Conservation (phyloP, 2,888 invertebrate species). For the Aphelenchoides bicaudatus region DNA sequence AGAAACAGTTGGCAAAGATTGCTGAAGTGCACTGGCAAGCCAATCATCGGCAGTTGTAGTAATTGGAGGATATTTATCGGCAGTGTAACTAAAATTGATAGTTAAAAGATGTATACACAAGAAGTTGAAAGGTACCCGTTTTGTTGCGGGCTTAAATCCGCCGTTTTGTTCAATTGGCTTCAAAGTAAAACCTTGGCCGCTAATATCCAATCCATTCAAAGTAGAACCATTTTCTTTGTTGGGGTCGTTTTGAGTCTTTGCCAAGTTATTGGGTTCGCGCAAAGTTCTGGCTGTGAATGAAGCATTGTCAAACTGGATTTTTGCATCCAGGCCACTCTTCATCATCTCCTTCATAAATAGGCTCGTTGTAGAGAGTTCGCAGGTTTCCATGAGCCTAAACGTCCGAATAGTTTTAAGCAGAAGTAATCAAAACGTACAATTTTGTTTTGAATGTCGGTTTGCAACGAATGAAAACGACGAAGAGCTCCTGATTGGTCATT, state of each 20-base stretch:
- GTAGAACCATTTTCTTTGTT: constrained; percentile 20
- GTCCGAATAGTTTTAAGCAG: not conserved
- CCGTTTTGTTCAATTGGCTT: too few species aligned
- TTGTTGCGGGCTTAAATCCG: too few species aligned
- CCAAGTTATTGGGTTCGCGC: constrained; percentile 6
- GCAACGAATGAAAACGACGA: constrained; percentile 60
- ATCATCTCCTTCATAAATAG: constrained; percentile 55
- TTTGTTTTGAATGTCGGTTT: constrained; percentile 36
- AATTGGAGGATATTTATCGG: too few species aligned
- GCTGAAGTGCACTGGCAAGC: too few species aligned
- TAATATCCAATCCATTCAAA: too few species aligned
- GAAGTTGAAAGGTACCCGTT: too few species aligned
- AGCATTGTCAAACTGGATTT: constrained; percentile 9
- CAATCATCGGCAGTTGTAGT: too few species aligned
- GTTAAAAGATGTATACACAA: too few species aligned
- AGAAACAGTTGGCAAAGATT: too few species aligned
- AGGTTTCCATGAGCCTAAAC: constrained; percentile 28
- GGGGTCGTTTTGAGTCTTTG: not conserved
- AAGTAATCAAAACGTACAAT: constrained; percentile 22
- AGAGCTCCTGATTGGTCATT: not conserved
- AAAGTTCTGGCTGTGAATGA: not conserved
- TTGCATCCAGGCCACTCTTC: constrained; percentile 32
- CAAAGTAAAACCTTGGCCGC: too few species aligned
- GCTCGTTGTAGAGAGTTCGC: constrained; percentile 41
- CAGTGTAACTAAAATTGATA: too few species aligned